Evolutionary conservation across 1,140 invertebrate species (phyloP).

Genomic region (Grapholita molesta): DNA sequence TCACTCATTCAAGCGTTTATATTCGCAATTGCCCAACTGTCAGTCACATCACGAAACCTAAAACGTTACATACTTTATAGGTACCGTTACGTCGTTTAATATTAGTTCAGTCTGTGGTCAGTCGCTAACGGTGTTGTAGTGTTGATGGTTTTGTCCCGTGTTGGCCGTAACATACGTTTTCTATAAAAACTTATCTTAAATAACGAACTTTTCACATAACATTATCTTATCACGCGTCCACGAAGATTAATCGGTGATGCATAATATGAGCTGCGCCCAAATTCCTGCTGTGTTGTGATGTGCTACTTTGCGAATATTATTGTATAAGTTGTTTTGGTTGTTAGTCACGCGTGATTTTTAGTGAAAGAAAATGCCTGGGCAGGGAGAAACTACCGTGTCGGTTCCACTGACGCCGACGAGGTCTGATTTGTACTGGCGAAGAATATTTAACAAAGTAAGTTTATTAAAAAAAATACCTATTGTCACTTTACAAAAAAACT

Average conservation of each 20-base stretch:
- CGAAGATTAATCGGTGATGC: conserved; percentile 51
- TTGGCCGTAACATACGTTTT: not conserved
- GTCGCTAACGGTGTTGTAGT: conserved; percentile 26
- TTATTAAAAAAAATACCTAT: not conserved
- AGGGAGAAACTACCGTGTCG: conserved; percentile 60
- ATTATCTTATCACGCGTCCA: conserved; percentile 51
- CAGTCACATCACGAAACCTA: not conserved
- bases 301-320: conserved; percentile 33
- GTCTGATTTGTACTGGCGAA: conserved; percentile 68
- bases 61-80: no score
- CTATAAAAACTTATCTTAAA: not conserved
- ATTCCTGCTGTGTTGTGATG: conserved; percentile 35
- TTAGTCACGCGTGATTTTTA: conserved; percentile 18
- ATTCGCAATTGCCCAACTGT: not conserved
- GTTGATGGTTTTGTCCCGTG: conserved; percentile 26
- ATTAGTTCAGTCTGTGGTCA: conserved; percentile 18
- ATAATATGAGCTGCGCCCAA: conserved; percentile 30
- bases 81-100: not conserved
- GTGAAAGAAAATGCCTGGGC: conserved; percentile 55
- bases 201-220: conserved; percentile 19
- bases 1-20: not conserved
- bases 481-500: not conserved
- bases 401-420: conserved; percentile 67
- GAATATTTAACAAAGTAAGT: conserved; percentile 71
- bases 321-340: conserved; percentile 21